Evolutionary conservation across 2,888 invertebrate species (phyloP), one percentile per base, ranked within the genome.

Genomic region (Eugnorisma glareosa): DNA sequence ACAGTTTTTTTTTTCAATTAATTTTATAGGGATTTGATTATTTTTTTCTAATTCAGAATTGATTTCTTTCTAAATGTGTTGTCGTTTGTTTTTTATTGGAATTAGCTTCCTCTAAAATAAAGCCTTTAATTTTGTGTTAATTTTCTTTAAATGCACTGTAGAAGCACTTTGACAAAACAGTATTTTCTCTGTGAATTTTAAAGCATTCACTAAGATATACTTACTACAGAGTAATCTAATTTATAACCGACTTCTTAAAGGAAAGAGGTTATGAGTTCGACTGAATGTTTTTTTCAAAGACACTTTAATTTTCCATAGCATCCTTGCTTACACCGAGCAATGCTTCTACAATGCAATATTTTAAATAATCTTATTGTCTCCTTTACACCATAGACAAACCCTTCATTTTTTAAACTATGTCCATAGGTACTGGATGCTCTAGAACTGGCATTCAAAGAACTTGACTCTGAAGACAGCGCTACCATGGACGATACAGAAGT

Each of bases 391-490:
- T 1, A 37, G n/a, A 68, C 35, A 66, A 70, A 57, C 71, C 40
- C 15, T 83, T 73, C 67, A 73, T 77, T 43, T 73, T 28, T 67
- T 21, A 80, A 31, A 66, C 79, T 87, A 85, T 89, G 89, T 92
- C 59, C 95, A 54, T 78, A 97, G 97, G 97, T 97, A 79, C 95
- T 97, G 92, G 97, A 97, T 93, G 97, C 97, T 87, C 94, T 97
- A 91, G 97, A 97, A 91, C 93, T 97, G 91, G 97, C 97, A 89
- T 97, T 97, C 91, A 96, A 97, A 94, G 97, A 97, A 91, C 96
- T 97, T 85, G 97, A 97, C 93, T 97, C 97, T 57, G 96, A 97
- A 91, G 95, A 96, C 82, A 92, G 90, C 73, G 92, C 95, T 73
- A 96, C 96, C 84, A 97, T 97, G 92, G 97, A 97, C 85, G 94